phyloP scores from a whole-genome alignment of 2,888 invertebrate species.

The Melikaiella ostensackeni region DNA sequence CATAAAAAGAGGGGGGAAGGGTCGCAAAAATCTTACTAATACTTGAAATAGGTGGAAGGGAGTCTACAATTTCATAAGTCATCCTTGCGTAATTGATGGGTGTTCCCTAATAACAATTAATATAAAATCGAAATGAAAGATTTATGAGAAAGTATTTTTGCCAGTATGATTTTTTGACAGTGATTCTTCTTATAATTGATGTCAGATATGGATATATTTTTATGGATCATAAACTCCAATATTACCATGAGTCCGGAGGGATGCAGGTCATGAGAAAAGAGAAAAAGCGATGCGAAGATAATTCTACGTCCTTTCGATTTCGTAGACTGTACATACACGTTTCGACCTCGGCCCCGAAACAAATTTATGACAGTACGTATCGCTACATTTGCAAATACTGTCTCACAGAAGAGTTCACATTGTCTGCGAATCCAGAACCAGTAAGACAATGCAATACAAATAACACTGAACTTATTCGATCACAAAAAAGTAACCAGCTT shows the following conservation, averaged over 20 bases:
- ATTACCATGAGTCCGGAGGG: background rate
- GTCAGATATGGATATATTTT: background rate
- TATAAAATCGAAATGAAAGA: no score
- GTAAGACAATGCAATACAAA: slow-evolving; percentile 7
- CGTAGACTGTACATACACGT: slow-evolving; percentile 46
- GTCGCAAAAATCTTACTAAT: no score
- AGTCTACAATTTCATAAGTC: no score
- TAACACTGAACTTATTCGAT: background rate
- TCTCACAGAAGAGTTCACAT: background rate
- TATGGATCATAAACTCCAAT: background rate
- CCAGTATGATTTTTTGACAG: no score
- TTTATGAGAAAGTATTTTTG: no score
- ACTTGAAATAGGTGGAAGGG: no score
- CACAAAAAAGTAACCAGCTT: background rate
- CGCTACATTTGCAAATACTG: slow-evolving; percentile 5
- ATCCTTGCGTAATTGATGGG: no score
- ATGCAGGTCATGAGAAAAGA: background rate
- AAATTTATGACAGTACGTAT: slow-evolving; percentile 60
- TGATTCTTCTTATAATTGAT: background rate
- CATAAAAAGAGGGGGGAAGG: no score
- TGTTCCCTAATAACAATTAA: no score
- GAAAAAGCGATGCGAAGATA: slow-evolving; percentile 20
- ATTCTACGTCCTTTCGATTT: slow-evolving; percentile 64
- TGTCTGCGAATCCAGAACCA: background rate
- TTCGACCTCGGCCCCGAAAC: slow-evolving; percentile 67